These are phyloP conservation scores for Alentia gelatinosa DNA, from an alignment of 2,888 invertebrate genomes.

Conservation along the genomic window DNA sequence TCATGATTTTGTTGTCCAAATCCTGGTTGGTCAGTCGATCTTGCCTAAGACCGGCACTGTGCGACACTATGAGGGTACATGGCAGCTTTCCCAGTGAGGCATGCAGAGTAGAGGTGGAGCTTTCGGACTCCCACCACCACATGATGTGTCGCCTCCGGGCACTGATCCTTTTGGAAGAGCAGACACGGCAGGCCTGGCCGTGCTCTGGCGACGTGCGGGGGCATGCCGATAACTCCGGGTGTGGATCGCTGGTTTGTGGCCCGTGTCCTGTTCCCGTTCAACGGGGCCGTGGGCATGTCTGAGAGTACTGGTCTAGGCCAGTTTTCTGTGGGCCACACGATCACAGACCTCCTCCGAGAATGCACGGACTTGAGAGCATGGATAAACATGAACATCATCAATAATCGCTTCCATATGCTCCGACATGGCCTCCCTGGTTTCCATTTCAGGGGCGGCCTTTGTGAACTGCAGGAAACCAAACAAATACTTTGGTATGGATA, in stretches of 20 bases:
- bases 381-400: neutral
- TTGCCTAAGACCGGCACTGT: too few relatives aligned
- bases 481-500: neutral
- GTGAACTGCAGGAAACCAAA: neutral
- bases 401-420: neutral
- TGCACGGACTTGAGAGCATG: neutral
- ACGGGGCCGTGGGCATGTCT: too few relatives aligned
- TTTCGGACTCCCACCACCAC: neutral
- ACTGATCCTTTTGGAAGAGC: neutral
- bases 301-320: too few relatives aligned
- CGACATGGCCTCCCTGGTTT: neutral
- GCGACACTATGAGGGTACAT: too few relatives aligned
- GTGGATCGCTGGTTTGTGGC: neutral
- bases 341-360: neutral
- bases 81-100: too few relatives aligned
- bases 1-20: too few relatives aligned
- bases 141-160: neutral
- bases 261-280: neutral
- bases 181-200: neutral
- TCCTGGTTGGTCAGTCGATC: too few relatives aligned
- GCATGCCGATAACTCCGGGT: neutral
- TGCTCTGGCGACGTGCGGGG: neutral
- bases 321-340: too few relatives aligned
- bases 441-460: neutral
- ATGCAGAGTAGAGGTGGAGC: neutral